Evolutionary conservation across 1,140 invertebrate genomes (phyloP), one percentile per base, ranked within the genome.

Genomic region (Nomia melanderi): DNA sequence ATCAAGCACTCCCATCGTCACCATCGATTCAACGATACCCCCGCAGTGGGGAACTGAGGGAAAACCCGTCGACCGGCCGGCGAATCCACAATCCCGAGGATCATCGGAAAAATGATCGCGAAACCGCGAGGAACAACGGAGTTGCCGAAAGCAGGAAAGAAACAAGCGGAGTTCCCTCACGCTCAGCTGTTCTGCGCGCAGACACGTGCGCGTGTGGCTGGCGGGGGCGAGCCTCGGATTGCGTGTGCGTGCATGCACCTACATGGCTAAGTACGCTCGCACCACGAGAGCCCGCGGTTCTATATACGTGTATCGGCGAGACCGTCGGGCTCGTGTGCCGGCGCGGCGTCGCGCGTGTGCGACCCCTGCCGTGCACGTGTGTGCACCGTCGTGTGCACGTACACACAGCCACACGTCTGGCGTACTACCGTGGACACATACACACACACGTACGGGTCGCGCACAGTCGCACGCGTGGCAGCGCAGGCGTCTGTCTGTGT

Each of bases 151-250:
- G 44, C 12, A 33, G n/a, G n/a, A n/a, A n/a, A 53, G 31, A 75
- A 69, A 53, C 39, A 36, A 78, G 71, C 73, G 29, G n/a, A 69
- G 84, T 83, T 86, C 85, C 80, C 83, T 86, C 84, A 82, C 79
- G 79, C 85, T 92, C 91, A 92, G 91, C 91, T 91, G 91, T 91
- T 90, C 82, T 91, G 90, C 90, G 90, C 90, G 90, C 86, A 89
- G 90, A 91, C 90, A 91, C 90, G 90, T 90, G 89, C 90, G 90
- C 91, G 88, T 78, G 86, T 82, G 81, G 85, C 83, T 86, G 90
- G 79, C 83, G 82, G 83, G 82, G 78, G 83, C 75, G 83, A 76
- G n/a, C 69, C 78, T n/a, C 71, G 54, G 69, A 73, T 47, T 36
- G 79, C 79, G 82, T 78, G 85, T 82, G 85, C 81, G 87, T 85